Conservation (phyloP, 2,113 vertebrate genomes). For the Proterorhinus semilunaris region DNA sequence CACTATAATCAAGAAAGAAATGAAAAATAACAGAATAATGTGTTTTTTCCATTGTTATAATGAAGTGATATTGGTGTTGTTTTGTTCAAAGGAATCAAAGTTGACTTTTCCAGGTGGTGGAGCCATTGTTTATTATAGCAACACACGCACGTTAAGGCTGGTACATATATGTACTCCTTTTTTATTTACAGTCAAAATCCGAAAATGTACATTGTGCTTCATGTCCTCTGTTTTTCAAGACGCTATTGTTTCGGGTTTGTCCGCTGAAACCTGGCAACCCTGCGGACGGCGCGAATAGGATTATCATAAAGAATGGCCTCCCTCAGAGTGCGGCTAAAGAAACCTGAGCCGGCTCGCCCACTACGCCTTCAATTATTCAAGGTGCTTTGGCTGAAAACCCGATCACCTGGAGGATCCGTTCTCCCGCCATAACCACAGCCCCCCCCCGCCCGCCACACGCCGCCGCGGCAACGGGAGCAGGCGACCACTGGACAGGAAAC, state of each 20-base stretch:
- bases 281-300: constrained; percentile 43
- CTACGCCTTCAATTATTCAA: constrained; percentile 75
- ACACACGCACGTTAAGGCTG: too few species aligned
- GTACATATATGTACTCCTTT: too few species aligned
- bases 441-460: not conserved
- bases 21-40: too few species aligned
- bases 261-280: not conserved
- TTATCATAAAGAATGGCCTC: constrained; percentile 52
- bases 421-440: constrained; percentile 16
- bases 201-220: too few species aligned
- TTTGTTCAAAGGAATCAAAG: too few species aligned
- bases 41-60: too few species aligned
- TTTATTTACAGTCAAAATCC: too few species aligned
- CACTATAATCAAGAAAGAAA: too few species aligned
- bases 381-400: constrained; percentile 73
- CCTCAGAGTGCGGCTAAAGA: constrained; percentile 44
- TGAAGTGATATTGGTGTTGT: too few species aligned
- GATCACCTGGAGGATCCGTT: constrained; percentile 68
- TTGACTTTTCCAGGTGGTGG: too few species aligned
- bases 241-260: not conserved
- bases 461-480: constrained; percentile 11
- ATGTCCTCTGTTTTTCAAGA: not conserved
- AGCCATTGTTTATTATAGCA: too few species aligned
- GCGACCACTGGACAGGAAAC: constrained; percentile 50
- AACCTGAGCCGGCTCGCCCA: constrained; percentile 70